Conservation (phyloP, 1,140 invertebrate genomes). For the Panagrolaimus sp. region DNA sequence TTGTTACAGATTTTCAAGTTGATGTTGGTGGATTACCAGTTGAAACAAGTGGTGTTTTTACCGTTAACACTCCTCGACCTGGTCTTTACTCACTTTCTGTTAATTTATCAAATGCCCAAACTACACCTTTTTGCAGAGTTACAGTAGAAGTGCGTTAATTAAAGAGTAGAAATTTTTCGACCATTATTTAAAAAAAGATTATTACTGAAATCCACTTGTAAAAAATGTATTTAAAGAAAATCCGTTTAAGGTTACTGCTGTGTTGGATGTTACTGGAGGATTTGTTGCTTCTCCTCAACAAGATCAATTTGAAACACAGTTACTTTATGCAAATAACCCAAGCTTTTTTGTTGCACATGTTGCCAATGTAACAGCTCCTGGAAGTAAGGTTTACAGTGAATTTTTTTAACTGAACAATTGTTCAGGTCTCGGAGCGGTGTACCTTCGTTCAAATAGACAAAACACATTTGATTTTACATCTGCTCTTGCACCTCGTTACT, state of each 20-base stretch:
- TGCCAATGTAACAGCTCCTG: slow-evolving; percentile 31
- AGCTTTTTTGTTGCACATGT: slow-evolving; percentile 33
- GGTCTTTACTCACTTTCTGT: slow-evolving; percentile 26
- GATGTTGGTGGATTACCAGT: neutral
- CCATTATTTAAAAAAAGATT: too few relatives aligned
- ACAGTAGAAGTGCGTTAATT: slow-evolving; percentile 27
- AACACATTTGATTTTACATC: neutral
- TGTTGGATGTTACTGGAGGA: slow-evolving; percentile 20
- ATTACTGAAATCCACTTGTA: too few relatives aligned
- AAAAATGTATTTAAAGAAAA: too few relatives aligned
- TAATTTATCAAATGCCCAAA: slow-evolving; percentile 18
- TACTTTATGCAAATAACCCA: slow-evolving; percentile 10
- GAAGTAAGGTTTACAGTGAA: slow-evolving; percentile 18
- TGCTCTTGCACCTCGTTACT: slow-evolving; percentile 22
- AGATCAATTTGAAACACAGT: slow-evolving; percentile 26
- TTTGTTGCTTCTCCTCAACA: slow-evolving; percentile 26
- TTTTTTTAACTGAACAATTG: neutral
- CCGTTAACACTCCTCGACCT: slow-evolving; percentile 20
- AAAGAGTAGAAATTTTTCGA: too few relatives aligned
- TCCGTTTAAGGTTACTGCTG: slow-evolving; percentile 21
- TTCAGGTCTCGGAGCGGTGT: slow-evolving; percentile 4
- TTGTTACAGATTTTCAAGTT: neutral
- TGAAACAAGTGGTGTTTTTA: slow-evolving; percentile 2
- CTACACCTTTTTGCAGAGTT: slow-evolving; percentile 29
- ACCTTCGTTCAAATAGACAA: slow-evolving; percentile 7